A percentile compares a stretch with the other conserved stretches of the same genome.
These are phyloP conservation scores for Hyles vespertilio DNA, from an alignment of 1,140 invertebrate genomes.

Conservation along the genomic window DNA sequence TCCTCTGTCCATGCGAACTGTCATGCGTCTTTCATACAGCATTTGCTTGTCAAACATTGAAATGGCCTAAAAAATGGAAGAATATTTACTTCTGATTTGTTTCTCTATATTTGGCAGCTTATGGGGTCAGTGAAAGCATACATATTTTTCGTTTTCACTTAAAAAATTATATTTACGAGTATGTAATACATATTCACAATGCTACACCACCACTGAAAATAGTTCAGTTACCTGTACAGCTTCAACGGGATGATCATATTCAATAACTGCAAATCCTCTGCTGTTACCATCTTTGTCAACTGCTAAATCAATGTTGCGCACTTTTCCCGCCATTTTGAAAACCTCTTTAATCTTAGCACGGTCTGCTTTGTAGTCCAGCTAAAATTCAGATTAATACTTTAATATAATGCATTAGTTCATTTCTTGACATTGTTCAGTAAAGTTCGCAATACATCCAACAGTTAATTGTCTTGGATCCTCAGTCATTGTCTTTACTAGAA, in stretches of 20 bases:
- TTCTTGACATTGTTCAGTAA: not conserved
- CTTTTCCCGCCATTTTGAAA: slow-evolving; percentile 96
- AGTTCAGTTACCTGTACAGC: slow-evolving; percentile 81
- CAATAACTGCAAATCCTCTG: slow-evolving; percentile 95
- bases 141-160: too few species aligned
- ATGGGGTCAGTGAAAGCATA: too few species aligned
- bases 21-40: slow-evolving; percentile 94
- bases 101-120: not conserved
- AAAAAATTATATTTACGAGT: too few species aligned
- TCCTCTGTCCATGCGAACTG: slow-evolving; percentile 92
- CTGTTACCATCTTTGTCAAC: slow-evolving; percentile 97
- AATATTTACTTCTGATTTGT: slow-evolving; percentile 4
- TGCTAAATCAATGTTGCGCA: slow-evolving; percentile 92
- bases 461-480: too few species aligned
- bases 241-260: slow-evolving; percentile 98
- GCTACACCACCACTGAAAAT: not conserved
- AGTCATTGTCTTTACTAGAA: too few species aligned
- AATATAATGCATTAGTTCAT: not conserved
- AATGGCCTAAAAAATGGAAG: slow-evolving; percentile 80
- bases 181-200: too few species aligned
- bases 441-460: not conserved
- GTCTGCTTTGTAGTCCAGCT: slow-evolving; percentile 98
- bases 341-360: slow-evolving; percentile 96
- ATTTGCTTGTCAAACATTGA: slow-evolving; percentile 98
- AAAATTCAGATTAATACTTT: slow-evolving; percentile 26